Conservation (phyloP, 2,113 vertebrate genomes). For the Hyperopisus bebe region DNA sequence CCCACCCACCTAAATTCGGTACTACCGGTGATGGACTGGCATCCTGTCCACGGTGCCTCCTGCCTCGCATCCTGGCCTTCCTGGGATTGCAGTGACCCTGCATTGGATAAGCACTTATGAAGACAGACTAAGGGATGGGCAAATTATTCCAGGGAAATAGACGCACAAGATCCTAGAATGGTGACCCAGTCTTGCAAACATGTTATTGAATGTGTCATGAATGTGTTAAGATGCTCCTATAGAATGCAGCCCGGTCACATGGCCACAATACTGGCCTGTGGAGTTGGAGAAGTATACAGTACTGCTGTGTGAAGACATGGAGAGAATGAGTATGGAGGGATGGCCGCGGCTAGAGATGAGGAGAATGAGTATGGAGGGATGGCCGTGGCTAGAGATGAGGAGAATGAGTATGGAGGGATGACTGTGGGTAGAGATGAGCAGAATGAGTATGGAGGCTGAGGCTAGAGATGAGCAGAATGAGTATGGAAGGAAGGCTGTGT, state of each 20-base stretch:
- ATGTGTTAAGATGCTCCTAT: background rate
- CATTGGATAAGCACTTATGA: background rate
- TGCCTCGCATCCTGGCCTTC: background rate
- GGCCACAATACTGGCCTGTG: background rate
- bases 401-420: background rate
- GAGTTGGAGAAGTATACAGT: background rate
- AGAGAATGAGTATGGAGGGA: background rate
- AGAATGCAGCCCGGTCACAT: background rate
- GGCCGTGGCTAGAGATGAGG: too few relatives aligned
- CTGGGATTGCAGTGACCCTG: background rate
- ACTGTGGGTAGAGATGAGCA: background rate
- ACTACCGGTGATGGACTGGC: background rate
- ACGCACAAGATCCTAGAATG: background rate
- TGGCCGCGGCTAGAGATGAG: background rate
- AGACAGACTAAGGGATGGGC: background rate
- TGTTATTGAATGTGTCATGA: background rate
- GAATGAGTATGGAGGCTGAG: background rate
- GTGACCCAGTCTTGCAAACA: background rate
- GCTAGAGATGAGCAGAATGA: background rate
- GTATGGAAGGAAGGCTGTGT: background rate
- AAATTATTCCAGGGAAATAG: background rate
- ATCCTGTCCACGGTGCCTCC: background rate
- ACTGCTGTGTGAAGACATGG: background rate
- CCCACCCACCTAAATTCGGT: background rate
- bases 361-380: background rate